A percentile compares a stretch with the other conserved stretches of the same genome.
These are phyloP conservation scores for Brachystomella parvula DNA, from an alignment of 1,140 invertebrate species.

Conservation along the genomic window DNA sequence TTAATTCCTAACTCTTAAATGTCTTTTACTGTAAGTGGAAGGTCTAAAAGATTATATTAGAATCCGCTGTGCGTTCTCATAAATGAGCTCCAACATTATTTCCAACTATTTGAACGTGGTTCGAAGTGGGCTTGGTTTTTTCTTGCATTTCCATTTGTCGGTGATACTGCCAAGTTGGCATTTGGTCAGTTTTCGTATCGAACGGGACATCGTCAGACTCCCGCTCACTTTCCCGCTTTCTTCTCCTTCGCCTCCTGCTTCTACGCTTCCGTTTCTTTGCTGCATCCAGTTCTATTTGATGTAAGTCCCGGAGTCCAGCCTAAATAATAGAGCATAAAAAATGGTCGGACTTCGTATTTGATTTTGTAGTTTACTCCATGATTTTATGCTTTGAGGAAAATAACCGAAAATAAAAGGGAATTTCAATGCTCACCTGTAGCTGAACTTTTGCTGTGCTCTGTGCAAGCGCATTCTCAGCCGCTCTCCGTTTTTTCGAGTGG, in stretches of 20 bases:
- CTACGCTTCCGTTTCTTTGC: neutral
- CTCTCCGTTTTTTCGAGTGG: slow-evolving; percentile 94
- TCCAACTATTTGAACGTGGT: too few relatives aligned
- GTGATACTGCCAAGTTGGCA: slow-evolving; percentile 4
- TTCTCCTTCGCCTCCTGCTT: neutral
- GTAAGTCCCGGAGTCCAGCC: slow-evolving; percentile 28
- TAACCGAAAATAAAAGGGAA: neutral
- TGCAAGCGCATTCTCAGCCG: slow-evolving; percentile 48
- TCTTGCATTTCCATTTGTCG: slow-evolving; percentile 31
- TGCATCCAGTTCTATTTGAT: slow-evolving; percentile 12
- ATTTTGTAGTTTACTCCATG: neutral
- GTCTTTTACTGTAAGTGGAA: too few relatives aligned
- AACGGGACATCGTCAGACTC: neutral
- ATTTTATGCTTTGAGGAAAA: neutral
- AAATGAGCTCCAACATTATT: too few relatives aligned
- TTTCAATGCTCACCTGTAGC: slow-evolving; percentile 6
- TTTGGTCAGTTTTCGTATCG: neutral
- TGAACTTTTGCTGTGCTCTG: neutral
- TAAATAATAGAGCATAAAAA: neutral
- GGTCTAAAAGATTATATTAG: too few relatives aligned
- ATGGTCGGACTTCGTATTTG: neutral
- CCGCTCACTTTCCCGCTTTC: neutral
- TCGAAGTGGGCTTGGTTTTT: slow-evolving; percentile 71
- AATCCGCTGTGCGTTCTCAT: too few relatives aligned
- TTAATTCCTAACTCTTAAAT: too few relatives aligned